Percentiles rank a stretch among this genome's conserved stretches.
These are phyloP conservation scores for Leptogaster cylindrica DNA, from an alignment of 2,888 invertebrate species.

Conservation along the genomic window DNA sequence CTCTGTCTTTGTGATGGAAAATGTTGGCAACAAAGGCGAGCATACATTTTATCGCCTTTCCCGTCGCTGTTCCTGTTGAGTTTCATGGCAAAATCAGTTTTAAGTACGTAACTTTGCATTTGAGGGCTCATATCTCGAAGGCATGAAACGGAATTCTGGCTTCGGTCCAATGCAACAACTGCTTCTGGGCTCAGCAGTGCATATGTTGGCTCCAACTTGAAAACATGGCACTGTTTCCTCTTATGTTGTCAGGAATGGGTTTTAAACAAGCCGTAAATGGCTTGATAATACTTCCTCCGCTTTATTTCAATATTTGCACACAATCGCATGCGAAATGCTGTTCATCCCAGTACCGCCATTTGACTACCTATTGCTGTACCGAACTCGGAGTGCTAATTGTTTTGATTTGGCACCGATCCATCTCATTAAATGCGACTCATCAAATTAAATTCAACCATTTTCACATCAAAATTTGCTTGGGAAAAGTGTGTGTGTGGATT, in stretches of 20 bases:
- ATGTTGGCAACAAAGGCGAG: neutral
- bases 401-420: conserved; percentile 27
- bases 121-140: conserved; percentile 16
- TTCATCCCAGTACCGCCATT: neutral
- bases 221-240: conserved; percentile 33
- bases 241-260: conserved; percentile 33
- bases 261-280: conserved; percentile 41
- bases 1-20: conserved; percentile 7
- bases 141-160: conserved; percentile 33
- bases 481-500: neutral
- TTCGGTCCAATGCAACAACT: conserved; percentile 38
- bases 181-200: conserved; percentile 16
- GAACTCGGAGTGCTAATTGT: conserved; percentile 23
- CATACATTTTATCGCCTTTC: conserved; percentile 12
- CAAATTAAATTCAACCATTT: conserved; percentile 1
- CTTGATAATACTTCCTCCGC: conserved; percentile 34
- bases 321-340: neutral
- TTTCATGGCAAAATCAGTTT: conserved; percentile 15
- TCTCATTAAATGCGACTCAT: conserved; percentile 12
- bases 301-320: conserved; percentile 39
- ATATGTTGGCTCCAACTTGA: conserved; percentile 30
- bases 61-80: conserved; percentile 10
- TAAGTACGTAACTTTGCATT: conserved; percentile 25
- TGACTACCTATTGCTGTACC: neutral
- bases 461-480: neutral